A percentile compares a stretch with the other conserved stretches of the same genome.
These are phyloP conservation scores for Metellina segmentata DNA, from an alignment of 2,888 invertebrate genomes.

Conservation along the genomic window DNA sequence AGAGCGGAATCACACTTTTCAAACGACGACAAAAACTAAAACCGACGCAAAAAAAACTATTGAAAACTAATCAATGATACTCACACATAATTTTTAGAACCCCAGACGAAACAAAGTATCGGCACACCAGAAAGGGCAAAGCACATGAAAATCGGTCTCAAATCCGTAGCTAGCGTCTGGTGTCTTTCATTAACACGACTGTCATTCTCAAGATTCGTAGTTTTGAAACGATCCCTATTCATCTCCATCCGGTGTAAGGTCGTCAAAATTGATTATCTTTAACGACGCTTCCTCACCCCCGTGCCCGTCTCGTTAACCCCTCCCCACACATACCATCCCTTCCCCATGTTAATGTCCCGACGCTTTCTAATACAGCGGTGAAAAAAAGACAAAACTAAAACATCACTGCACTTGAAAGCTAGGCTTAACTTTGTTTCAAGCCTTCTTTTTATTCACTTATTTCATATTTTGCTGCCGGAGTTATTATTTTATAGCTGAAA, in stretches of 20 bases:
- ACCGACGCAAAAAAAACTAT: not conserved
- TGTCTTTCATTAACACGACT: not conserved
- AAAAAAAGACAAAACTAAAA: constrained; percentile 12
- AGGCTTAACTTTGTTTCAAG: constrained; percentile 42
- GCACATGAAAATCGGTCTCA: not conserved
- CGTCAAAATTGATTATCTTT: constrained; percentile 76
- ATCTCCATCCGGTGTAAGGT: constrained; percentile 42
- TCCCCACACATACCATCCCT: not conserved
- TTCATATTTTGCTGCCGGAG: constrained; percentile 34
- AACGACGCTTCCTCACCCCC: constrained; percentile 47
- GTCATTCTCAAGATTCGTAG: constrained; percentile 4
- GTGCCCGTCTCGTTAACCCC: constrained; percentile 31
- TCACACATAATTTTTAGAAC: not conserved
- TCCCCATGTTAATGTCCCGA: constrained; percentile 51
- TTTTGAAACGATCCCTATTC: constrained; percentile 57
- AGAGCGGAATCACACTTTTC: not conserved
- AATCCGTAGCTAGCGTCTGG: not conserved
- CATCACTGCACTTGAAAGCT: constrained; percentile 24
- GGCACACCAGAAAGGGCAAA: not conserved
- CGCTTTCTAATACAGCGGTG: constrained; percentile 25
- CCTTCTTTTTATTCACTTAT: constrained; percentile 26
- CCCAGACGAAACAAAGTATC: not conserved
- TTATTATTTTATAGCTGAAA: constrained; percentile 42
- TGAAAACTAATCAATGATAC: not conserved
- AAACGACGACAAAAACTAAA: not conserved